phyloP scores from a whole-genome alignment of 2,113 vertebrate genomes.

The Cinclus mexicanus region DNA sequence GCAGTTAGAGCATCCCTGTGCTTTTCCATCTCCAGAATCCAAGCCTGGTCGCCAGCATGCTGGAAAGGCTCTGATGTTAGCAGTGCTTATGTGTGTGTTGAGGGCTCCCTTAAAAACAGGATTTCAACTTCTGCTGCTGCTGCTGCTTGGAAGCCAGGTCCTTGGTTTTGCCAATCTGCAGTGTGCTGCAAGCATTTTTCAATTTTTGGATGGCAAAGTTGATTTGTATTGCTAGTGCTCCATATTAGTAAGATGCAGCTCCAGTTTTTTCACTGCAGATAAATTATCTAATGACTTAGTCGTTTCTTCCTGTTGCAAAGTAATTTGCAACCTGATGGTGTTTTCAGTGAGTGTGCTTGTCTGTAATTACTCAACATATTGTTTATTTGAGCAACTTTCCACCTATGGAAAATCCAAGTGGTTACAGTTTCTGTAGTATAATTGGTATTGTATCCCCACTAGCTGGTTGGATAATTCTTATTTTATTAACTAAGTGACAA shows the following conservation, averaged over 20 bases:
- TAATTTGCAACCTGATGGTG: slow-evolving; percentile 16
- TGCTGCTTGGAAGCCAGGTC: neutral
- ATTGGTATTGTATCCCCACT: neutral
- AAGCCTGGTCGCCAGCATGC: neutral
- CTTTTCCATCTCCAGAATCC: neutral
- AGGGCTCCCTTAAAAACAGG: neutral
- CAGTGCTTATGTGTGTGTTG: neutral
- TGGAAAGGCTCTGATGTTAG: neutral
- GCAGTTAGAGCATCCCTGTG: neutral
- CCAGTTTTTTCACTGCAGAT: neutral
- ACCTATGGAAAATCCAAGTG: neutral
- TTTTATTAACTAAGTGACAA: neutral
- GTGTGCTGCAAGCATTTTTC: slow-evolving; percentile 13
- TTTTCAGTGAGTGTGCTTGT: neutral
- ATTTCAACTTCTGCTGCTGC: neutral
- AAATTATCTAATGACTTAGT: slow-evolving; percentile 34
- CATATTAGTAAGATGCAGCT: neutral
- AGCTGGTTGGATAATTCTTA: neutral
- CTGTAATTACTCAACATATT: neutral
- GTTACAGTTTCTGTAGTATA: neutral
- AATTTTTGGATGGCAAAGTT: neutral
- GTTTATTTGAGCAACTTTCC: neutral
- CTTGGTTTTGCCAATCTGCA: neutral
- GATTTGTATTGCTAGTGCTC: neutral
- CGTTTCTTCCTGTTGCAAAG: neutral